phyloP scores from a whole-genome alignment of 2,113 vertebrate species.

The Trichechus manatus region DNA sequence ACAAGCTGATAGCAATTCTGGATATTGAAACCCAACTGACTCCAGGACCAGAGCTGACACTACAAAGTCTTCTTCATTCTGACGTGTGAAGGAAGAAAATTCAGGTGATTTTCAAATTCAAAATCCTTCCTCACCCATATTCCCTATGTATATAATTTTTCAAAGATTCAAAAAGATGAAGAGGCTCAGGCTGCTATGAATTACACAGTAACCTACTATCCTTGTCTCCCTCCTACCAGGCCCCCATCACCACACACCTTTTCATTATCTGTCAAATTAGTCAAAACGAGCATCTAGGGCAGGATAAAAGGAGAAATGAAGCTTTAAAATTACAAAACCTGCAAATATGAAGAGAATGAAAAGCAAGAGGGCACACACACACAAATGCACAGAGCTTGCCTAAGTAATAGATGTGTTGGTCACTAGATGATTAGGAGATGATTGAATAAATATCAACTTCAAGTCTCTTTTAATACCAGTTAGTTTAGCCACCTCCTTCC shows the following conservation, averaged over 20 bases:
- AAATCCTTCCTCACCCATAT: background rate
- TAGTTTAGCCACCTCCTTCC: background rate
- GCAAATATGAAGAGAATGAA: background rate
- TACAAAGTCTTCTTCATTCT: background rate
- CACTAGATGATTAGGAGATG: background rate
- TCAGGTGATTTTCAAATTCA: background rate
- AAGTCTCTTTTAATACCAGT: background rate
- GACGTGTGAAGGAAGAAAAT: background rate
- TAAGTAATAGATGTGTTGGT: background rate
- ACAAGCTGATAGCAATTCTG: background rate
- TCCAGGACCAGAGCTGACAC: background rate
- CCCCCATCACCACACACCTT: background rate
- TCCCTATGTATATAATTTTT: background rate
- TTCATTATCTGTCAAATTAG: background rate
- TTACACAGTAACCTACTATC: background rate
- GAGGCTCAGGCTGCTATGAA: background rate
- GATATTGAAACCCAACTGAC: background rate
- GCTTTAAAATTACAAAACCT: background rate
- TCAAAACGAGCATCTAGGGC: background rate
- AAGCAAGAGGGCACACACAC: background rate
- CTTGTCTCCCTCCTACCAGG: background rate
- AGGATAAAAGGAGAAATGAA: background rate
- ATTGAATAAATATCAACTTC: background rate
- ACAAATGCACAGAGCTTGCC: background rate
- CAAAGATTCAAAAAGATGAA: background rate